Conservation (phyloP, 2,113 vertebrate genomes). For the Nanorana parkeri region DNA sequence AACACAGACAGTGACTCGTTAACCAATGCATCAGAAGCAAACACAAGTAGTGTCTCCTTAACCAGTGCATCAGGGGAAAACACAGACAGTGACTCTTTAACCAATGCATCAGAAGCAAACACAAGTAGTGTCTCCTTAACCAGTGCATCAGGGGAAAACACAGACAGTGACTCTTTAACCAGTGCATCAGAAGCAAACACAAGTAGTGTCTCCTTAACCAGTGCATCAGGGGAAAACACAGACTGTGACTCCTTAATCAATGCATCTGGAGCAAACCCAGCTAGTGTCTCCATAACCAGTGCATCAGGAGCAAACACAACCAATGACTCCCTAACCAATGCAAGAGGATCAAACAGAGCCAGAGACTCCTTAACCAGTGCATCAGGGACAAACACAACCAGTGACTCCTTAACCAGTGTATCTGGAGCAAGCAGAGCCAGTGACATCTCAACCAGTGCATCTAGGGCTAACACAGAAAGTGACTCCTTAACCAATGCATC, state of each 20-base stretch:
- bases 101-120: background rate
- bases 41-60: background rate
- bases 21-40: background rate
- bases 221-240: background rate
- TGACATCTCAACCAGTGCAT: background rate
- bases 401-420: background rate
- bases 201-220: background rate
- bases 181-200: background rate
- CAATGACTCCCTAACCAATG: background rate
- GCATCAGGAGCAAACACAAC: background rate
- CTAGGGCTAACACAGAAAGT: background rate
- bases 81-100: background rate
- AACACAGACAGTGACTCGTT: background rate
- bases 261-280: background rate
- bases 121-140: background rate
- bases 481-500: background rate
- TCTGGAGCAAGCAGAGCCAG: background rate
- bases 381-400: background rate
- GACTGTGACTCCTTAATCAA: background rate
- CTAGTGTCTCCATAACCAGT: background rate
- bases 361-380: background rate
- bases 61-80: background rate
- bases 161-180: background rate
- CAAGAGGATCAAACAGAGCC: background rate
- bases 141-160: background rate